These are phyloP conservation scores for Halichoeres trimaculatus DNA, from an alignment of 2,113 vertebrate species.

Conservation along the genomic window DNA sequence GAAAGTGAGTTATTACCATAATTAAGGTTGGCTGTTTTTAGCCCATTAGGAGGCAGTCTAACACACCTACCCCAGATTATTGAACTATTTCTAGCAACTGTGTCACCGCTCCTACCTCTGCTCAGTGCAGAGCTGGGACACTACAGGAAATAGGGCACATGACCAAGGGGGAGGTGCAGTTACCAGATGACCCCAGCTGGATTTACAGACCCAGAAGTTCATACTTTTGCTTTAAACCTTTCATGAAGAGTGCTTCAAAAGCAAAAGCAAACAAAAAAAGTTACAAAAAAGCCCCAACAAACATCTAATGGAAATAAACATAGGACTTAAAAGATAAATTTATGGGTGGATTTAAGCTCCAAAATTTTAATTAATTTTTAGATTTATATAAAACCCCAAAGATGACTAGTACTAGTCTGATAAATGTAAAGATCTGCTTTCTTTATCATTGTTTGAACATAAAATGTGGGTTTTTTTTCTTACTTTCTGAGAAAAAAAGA, in stretches of 20 bases:
- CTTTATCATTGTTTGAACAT: too few relatives aligned
- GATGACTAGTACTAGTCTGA: too few relatives aligned
- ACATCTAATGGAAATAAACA: too few relatives aligned
- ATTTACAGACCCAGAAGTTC: not conserved
- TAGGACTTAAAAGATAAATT: too few relatives aligned
- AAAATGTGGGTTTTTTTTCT: too few relatives aligned
- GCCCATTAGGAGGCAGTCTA: constrained; percentile 42
- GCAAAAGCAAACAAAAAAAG: not conserved
- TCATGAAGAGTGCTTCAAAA: not conserved
- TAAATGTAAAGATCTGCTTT: too few relatives aligned
- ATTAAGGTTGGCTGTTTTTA: constrained; percentile 59
- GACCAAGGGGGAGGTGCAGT: not conserved
- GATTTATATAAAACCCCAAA: too few relatives aligned
- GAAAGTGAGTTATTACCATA: constrained; percentile 66
- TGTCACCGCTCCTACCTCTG: not conserved
- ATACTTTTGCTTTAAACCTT: not conserved
- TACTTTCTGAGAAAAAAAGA: too few relatives aligned
- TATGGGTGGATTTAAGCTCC: too few relatives aligned
- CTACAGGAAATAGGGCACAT: constrained; percentile 4
- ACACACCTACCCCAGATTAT: constrained; percentile 31
- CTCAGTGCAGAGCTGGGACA: not conserved
- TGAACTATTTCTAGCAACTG: constrained; percentile 46
- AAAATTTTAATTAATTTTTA: too few relatives aligned
- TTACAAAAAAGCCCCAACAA: too few relatives aligned
- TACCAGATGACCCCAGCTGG: too few relatives aligned